Base-by-base conservation (phyloP, 2,888 invertebrate genomes). In the Endomychus coccineus region DNA sequence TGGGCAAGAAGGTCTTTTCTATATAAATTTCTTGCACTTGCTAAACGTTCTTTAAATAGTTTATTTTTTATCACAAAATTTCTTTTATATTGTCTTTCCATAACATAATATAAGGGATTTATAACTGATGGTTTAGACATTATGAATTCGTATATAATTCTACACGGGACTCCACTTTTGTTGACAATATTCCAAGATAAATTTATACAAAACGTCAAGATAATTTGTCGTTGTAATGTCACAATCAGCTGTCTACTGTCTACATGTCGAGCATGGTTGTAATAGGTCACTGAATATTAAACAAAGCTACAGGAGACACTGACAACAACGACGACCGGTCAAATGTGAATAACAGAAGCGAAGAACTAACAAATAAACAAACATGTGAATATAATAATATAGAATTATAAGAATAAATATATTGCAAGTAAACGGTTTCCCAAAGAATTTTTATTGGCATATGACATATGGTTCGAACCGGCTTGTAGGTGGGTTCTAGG, bases 1-100 rank as follows among this genome's bases (percentile, higher is more conserved):
- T 94, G 94, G 48, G 87, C 85, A 48, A 80, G 72, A 38, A 94
- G 74, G 69, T 94, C 87, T 56, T 83, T 83, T 52, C 82, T 77
- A 66, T 79, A 90, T 24, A 92, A 73, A 69, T 81, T 84, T 60
- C 77, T 78, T 4, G 85, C 83, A 40, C 71, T 71, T 37, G 71
- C 69, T 43, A 85, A 69, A 43, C 85, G 77, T 42, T 70, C 67
- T 46, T 64, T 64, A 39, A 78, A 75, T 46, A 80, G 68, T 43
- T 71, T 71, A 39, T 75, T 71, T 61, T 74, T 76, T 44, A 79
- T 67, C 60, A 73, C 64, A 40, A 71, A 58, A 51, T 70, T 63
- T 45, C 74, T 68, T 49, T 76, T 75, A 52, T 73, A 75, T 61
- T 80, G 78, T 61, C 80, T 72, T 48, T 72, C 69, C 37, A 72